phyloP scores from a whole-genome alignment of 2,113 vertebrate genomes.

The Antennarius striatus region DNA sequence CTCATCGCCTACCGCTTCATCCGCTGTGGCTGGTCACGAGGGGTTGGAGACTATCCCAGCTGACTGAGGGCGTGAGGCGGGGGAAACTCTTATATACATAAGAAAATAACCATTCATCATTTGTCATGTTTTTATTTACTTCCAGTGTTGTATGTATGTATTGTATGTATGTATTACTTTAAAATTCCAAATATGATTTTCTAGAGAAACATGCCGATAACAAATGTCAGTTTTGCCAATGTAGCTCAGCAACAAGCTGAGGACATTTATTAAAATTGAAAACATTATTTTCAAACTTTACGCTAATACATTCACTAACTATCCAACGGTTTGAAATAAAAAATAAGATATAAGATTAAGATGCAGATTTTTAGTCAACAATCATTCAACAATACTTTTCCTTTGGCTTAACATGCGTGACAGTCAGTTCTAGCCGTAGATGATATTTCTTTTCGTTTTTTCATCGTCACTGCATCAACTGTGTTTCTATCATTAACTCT shows the following conservation, averaged over 20 bases:
- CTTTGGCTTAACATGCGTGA: constrained; percentile 27
- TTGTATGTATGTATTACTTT: background rate
- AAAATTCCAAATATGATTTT: background rate
- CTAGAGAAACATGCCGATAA: constrained; percentile 23
- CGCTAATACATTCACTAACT: background rate
- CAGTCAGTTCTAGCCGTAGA: background rate
- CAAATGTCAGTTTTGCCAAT: background rate
- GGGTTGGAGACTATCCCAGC: too few relatives aligned
- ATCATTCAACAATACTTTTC: constrained; percentile 7
- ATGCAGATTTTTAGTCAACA: background rate
- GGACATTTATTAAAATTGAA: background rate
- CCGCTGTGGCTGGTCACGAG: too few relatives aligned
- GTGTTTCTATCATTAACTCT: background rate
- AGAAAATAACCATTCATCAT: background rate
- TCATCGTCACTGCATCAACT: background rate
- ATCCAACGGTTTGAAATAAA: background rate
- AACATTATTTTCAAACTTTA: constrained; percentile 1
- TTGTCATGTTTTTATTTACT: constrained; percentile 34
- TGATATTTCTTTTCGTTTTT: background rate
- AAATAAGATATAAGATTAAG: background rate
- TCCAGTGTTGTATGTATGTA: background rate
- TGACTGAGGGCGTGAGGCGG: too few relatives aligned
- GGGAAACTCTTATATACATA: too few relatives aligned
- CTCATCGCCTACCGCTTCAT: too few relatives aligned
- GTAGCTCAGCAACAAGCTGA: background rate